These are phyloP conservation scores for Bungarus multicinctus DNA, from an alignment of 2,113 vertebrate species.

Conservation along the genomic window DNA sequence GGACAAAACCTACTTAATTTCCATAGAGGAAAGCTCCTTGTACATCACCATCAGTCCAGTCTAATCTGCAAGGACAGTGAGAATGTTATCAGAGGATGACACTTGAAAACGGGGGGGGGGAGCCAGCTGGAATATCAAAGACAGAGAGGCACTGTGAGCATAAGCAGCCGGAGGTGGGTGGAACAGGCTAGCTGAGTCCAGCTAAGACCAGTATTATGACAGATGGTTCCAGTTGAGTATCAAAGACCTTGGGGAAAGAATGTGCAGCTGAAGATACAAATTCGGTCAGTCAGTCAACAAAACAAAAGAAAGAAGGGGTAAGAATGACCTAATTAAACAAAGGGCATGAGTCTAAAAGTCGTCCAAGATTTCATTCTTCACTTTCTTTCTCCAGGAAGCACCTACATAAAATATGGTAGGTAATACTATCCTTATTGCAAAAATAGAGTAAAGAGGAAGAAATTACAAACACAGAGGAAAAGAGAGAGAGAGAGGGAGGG, in stretches of 20 bases:
- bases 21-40: neutral
- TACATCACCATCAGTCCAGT: neutral
- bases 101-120: neutral
- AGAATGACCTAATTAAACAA: neutral
- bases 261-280: neutral
- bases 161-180: neutral
- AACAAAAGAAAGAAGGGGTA: neutral
- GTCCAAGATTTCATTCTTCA: no score
- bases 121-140: neutral
- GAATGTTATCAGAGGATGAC: constrained; percentile 1
- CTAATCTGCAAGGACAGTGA: constrained; percentile 10
- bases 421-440: neutral
- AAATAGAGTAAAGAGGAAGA: neutral
- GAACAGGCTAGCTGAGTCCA: constrained; percentile 3
- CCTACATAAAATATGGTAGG: neutral
- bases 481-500: no score
- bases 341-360: neutral
- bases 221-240: neutral
- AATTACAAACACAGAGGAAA: neutral
- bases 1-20: neutral
- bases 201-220: neutral
- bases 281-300: constrained; percentile 11
- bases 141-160: neutral
- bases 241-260: constrained; percentile 10
- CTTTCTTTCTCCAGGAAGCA: neutral